These are phyloP conservation scores for Synanthedon tipuliformis DNA, from an alignment of 2,888 invertebrate genomes.

Conservation along the genomic window DNA sequence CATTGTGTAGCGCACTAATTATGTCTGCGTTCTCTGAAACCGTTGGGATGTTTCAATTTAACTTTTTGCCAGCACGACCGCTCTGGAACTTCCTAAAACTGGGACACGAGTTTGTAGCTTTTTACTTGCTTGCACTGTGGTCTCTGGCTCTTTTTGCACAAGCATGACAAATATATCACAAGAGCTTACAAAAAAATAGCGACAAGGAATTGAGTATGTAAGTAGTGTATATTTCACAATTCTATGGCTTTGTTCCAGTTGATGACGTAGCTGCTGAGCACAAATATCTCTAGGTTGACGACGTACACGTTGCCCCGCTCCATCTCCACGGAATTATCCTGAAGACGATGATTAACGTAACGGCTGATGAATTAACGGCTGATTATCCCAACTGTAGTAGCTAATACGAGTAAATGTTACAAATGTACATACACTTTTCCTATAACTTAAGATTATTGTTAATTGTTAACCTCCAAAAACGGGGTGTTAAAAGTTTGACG, in stretches of 20 bases:
- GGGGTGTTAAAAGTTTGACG: no score
- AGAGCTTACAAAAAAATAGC: no score
- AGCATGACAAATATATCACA: no score
- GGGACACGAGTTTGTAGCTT: neutral
- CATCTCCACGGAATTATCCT: slow-evolving; percentile 98
- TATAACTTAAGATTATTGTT: no score
- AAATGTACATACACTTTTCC: neutral
- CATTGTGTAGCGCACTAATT: slow-evolving; percentile 1
- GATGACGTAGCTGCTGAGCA: slow-evolving; percentile 97
- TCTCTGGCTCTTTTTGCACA: no score
- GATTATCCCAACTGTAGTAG: neutral
- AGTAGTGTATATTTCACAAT: slow-evolving; percentile 79
- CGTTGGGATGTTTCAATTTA: slow-evolving; percentile 40
- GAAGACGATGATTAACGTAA: slow-evolving; percentile 16
- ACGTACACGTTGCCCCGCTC: slow-evolving; percentile 98
- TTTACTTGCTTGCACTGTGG: neutral
- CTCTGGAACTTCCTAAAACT: slow-evolving; percentile 3
- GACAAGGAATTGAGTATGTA: no score
- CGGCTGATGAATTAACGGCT: no score
- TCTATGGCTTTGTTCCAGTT: slow-evolving; percentile 99
- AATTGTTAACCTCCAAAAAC: no score
- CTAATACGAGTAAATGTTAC: neutral
- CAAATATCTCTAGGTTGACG: slow-evolving; percentile 95
- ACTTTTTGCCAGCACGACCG: slow-evolving; percentile 30
- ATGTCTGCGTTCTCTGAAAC: neutral